Evolutionary conservation across 2,113 vertebrate species (phyloP).

Genomic region (Cephalophus harveyi): DNA sequence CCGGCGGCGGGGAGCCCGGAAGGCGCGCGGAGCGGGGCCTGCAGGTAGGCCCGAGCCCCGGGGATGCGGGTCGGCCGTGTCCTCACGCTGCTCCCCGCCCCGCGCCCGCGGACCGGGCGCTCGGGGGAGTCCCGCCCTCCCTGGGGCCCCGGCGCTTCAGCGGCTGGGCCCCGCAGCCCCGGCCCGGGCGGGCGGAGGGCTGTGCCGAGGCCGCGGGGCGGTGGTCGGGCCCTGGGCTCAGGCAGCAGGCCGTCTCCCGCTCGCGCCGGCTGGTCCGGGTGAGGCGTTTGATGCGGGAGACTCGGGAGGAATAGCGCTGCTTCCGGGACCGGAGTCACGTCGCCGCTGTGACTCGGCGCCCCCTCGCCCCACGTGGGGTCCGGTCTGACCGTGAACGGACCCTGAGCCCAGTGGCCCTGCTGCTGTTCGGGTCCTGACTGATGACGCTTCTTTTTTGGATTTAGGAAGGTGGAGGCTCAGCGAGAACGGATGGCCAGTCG

Average conservation of each 20-base stretch:
- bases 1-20: slow-evolving; percentile 42
- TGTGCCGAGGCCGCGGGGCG: neutral
- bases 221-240: neutral
- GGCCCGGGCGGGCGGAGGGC: neutral
- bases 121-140: accelerated
- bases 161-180: accelerated
- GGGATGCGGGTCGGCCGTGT: accelerated
- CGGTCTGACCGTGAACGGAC: neutral
- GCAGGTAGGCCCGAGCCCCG: slow-evolving; percentile 11
- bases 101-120: accelerated
- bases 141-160: accelerated
- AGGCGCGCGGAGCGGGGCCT: slow-evolving; percentile 42
- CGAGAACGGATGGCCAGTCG: slow-evolving; percentile 95
- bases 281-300: neutral
- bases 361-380: neutral
- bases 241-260: neutral
- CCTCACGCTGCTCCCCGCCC: neutral
- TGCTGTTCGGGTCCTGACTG: slow-evolving; percentile 47
- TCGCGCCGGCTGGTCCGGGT: neutral
- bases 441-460: slow-evolving; percentile 71
- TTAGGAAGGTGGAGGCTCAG: slow-evolving; percentile 94
- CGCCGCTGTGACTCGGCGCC: neutral
- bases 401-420: neutral
- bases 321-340: neutral
- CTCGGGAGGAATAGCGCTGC: slow-evolving; percentile 14